Evolutionary conservation across 1,140 invertebrate species (phyloP), one percentile per base, ranked within the genome.

Genomic region (Orius insidiosus): DNA sequence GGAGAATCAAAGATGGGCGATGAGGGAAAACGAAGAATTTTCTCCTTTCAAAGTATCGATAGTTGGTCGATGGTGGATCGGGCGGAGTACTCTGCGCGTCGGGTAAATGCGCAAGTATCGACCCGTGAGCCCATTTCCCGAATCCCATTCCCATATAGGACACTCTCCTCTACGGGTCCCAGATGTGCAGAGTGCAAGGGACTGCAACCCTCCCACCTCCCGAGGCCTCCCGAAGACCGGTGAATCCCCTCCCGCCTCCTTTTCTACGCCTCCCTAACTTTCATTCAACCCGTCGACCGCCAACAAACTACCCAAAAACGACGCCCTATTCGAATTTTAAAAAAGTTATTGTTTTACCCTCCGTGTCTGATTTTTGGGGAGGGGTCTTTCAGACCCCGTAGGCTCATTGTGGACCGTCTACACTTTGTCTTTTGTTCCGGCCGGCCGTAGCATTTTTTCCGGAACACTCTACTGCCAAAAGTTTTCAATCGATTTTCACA

Each of bases 131-230:
- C 11, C 11, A 24, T 24, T 24, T 7, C 24, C 24, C 3, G 7
- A 24, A 4, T 24, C 24, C 24, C 24, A 24, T 24, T 13, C 38
- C 38, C 11, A 15, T 18, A 16, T 40, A 40, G 11, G 11, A 18
- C 38, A 15, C 38, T 40, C 38, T 40, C 16, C 38, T 16, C 38
- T 40, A 15, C 38, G 38, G 24, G 38, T 4, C 38, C 38, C 38
- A 40, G 38, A 40, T 40, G 38, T 40, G 38, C 38, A 40, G 11
- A 13, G 38, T 40, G 38, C 38, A 40, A 5, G 38, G 11, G 38
- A 24, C 38, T 40, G 38, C 38, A 40, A 24, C 24, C 16, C 38
- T 13, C 16, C 11, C 38, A 40, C 38, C 9, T 36, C 35, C n/a
- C 35, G n/a, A 11, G n/a, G 3, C 4, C 9, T 10, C 35, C 35